A percentile compares a stretch with the other conserved stretches of the same genome.
These are phyloP conservation scores for Carcina quercana DNA, from an alignment of 2,888 invertebrate species.

Conservation along the genomic window DNA sequence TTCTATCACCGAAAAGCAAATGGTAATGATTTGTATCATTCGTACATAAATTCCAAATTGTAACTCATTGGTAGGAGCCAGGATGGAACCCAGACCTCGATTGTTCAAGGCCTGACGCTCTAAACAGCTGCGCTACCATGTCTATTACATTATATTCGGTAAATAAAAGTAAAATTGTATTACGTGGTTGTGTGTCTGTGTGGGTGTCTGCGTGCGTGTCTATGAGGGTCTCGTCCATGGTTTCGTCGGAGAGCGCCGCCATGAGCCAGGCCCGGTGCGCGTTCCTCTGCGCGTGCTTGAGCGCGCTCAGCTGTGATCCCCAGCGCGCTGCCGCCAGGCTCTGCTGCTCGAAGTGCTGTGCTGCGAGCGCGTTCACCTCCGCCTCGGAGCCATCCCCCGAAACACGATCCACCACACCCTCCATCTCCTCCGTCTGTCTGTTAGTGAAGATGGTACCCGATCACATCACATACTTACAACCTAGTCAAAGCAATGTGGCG, in stretches of 20 bases:
- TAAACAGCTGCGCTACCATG: too few relatives aligned
- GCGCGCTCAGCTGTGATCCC: constrained; percentile 88
- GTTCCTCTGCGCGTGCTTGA: constrained; percentile 88
- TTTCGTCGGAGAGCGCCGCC: constrained; percentile 76
- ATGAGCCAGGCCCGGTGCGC: constrained; percentile 94
- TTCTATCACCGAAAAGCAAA: too few relatives aligned
- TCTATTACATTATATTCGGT: not conserved
- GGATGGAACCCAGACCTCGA: too few relatives aligned
- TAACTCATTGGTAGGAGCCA: too few relatives aligned
- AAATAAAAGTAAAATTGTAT: not conserved
- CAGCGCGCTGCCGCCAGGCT: constrained; percentile 89
- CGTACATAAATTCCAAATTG: too few relatives aligned
- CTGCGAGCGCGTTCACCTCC: constrained; percentile 89
- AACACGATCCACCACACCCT: constrained; percentile 84
- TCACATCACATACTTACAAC: too few relatives aligned
- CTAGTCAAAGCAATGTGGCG: too few relatives aligned
- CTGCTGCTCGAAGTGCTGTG: constrained; percentile 87
- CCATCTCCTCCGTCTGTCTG: constrained; percentile 93
- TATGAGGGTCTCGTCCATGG: constrained; percentile 27
- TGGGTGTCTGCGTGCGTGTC: not conserved
- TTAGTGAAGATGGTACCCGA: not conserved
- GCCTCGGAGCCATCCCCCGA: constrained; percentile 86
- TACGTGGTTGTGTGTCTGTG: too few relatives aligned
- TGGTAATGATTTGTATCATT: too few relatives aligned
- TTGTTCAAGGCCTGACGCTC: too few relatives aligned